Evolutionary conservation across 2,113 vertebrate genomes (phyloP).

Genomic region (Mesembrinibis cayennensis): DNA sequence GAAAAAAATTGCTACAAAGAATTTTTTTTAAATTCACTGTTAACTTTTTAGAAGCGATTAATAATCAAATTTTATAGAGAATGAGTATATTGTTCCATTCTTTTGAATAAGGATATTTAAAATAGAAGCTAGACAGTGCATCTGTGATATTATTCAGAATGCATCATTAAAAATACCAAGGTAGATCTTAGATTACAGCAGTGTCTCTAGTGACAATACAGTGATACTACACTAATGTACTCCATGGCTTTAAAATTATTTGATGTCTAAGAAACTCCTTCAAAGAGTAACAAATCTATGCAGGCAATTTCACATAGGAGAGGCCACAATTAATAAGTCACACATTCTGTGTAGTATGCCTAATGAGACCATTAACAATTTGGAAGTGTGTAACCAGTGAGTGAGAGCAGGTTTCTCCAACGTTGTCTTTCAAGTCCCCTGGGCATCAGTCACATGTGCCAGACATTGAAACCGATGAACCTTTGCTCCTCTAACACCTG

Average conservation of each 20-base stretch:
- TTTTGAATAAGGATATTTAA: not conserved
- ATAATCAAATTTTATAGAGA: not conserved
- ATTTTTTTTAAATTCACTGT: not conserved
- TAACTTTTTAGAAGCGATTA: not conserved
- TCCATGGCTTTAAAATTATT: not conserved
- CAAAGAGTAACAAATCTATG: not conserved
- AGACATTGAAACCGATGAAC: conserved; percentile 13
- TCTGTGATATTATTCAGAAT: not conserved
- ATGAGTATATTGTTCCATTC: not conserved
- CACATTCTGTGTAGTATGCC: not conserved
- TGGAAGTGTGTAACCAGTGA: not conserved
- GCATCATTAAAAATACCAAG: not conserved
- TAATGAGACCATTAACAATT: conserved; percentile 40
- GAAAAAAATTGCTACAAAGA: not conserved
- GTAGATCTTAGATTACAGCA: not conserved
- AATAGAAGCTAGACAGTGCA: not conserved
- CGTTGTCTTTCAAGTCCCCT: not conserved
- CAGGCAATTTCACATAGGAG: not conserved
- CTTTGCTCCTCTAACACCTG: conserved; percentile 48
- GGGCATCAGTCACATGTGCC: not conserved
- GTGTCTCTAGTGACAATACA: not conserved
- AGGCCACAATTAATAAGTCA: conserved; percentile 10
- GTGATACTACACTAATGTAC: not conserved
- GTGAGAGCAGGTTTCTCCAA: not conserved
- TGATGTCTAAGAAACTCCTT: not conserved